Conservation (phyloP, 1,140 invertebrate species). For the Oncopeltus fasciatus region DNA sequence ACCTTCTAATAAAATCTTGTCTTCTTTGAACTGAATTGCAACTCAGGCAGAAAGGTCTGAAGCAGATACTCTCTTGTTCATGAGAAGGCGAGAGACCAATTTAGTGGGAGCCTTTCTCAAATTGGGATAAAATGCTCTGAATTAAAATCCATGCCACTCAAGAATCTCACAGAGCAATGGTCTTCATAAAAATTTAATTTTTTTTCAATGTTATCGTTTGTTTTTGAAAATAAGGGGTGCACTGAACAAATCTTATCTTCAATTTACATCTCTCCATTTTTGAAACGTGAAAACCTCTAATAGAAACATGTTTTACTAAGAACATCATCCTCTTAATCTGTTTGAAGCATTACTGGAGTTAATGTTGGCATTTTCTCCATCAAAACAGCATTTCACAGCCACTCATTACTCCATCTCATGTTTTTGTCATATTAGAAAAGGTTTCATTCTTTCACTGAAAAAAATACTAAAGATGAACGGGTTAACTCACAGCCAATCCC, state of each 20-base stretch:
- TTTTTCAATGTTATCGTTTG: conserved; percentile 26
- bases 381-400: neutral
- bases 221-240: conserved; percentile 23
- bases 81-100: too few relatives aligned
- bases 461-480: conserved; percentile 1
- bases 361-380: neutral
- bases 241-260: conserved; percentile 19
- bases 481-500: neutral
- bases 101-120: too few relatives aligned
- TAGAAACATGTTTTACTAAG: conserved; percentile 16
- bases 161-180: neutral
- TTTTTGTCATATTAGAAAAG: neutral
- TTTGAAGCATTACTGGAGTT: conserved; percentile 3
- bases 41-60: too few relatives aligned
- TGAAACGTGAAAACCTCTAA: conserved; percentile 22
- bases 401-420: neutral
- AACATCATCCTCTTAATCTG: conserved; percentile 18
- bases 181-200: neutral
- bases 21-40: too few relatives aligned
- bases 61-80: too few relatives aligned
- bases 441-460: too few relatives aligned
- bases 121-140: neutral
- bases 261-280: conserved; percentile 21
- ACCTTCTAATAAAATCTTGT: too few relatives aligned
- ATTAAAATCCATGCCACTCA: too few relatives aligned